Conservation (phyloP, 92 coral and sea anemone genomes). For the Porites rus region DNA sequence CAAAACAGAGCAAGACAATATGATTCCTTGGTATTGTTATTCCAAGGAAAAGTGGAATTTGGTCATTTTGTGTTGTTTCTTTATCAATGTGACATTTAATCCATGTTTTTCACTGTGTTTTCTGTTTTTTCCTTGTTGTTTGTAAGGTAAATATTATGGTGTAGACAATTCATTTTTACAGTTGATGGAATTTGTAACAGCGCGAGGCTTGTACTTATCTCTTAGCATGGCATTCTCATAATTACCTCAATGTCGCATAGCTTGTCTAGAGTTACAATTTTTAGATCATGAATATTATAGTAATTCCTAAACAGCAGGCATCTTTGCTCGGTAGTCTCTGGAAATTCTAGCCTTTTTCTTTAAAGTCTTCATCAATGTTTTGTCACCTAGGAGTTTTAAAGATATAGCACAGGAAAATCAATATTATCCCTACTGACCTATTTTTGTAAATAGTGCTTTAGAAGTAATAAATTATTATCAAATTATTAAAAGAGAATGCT, state of each 20-base stretch:
- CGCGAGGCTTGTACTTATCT: neutral
- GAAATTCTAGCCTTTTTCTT: neutral
- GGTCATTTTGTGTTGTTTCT: neutral
- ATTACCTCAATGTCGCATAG: neutral
- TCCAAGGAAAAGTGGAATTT: neutral
- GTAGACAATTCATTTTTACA: neutral
- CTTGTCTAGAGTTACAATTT: no score
- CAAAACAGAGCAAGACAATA: neutral
- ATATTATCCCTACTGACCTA: no score
- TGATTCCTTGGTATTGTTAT: neutral
- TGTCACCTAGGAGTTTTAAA: no score
- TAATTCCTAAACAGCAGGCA: neutral
- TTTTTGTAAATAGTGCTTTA: no score
- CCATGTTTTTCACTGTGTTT: neutral
- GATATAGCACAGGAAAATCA: no score
- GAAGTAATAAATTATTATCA: no score
- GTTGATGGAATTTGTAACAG: neutral
- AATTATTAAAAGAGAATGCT: no score
- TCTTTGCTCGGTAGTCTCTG: neutral
- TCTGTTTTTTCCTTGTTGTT: neutral
- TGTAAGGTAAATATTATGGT: neutral
- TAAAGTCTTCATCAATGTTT: neutral
- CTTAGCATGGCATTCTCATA: neutral
- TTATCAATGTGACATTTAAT: neutral
- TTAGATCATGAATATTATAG: neutral